Evolutionary conservation across 2,113 vertebrate species (phyloP).

Genomic region (Vombatus ursinus): DNA sequence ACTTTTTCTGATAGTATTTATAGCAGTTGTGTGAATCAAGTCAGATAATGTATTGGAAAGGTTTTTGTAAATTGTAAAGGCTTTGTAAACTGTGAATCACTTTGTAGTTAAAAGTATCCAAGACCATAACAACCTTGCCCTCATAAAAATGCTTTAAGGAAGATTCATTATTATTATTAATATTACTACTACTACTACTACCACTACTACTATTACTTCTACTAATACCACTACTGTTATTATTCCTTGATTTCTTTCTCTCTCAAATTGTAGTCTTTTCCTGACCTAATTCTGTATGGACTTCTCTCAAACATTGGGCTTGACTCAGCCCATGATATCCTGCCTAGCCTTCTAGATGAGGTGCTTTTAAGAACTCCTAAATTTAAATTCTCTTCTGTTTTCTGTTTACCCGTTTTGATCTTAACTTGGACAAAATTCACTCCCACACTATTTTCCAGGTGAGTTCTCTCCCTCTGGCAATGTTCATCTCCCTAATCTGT

Average conservation of each 20-base stretch:
- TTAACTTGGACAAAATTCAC: neutral
- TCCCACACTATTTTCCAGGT: neutral
- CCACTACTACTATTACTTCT: fast-evolving
- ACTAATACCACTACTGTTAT: neutral
- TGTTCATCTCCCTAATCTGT: neutral
- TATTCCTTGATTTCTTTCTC: neutral
- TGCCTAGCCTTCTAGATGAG: neutral
- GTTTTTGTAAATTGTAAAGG: neutral
- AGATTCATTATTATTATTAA: neutral
- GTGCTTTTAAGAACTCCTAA: neutral
- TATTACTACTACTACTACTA: too few relatives aligned
- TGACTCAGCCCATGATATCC: neutral
- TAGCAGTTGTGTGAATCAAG: neutral
- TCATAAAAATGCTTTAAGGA: neutral
- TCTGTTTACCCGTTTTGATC: neutral
- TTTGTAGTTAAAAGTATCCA: neutral
- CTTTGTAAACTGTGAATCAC: neutral
- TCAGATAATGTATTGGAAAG: neutral
- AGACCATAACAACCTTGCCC: neutral
- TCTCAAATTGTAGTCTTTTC: neutral
- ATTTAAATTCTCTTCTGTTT: neutral
- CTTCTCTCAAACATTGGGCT: neutral
- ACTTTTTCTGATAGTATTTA: neutral
- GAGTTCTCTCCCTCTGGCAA: neutral
- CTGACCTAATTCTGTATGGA: neutral